phyloP scores from a whole-genome alignment of 2,888 invertebrate species.

The Auanema sp. region DNA sequence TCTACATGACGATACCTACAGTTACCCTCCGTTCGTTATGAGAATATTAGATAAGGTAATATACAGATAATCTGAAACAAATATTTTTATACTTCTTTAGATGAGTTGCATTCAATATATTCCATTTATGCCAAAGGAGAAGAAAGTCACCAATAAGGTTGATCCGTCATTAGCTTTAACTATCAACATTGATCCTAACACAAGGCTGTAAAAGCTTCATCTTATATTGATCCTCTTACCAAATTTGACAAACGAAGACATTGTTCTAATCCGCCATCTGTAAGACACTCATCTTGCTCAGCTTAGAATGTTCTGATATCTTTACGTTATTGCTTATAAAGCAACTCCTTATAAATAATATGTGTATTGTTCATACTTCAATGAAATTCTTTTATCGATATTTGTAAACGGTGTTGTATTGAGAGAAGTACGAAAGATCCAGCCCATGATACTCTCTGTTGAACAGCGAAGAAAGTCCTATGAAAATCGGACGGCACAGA shows the following conservation, averaged over 20 bases:
- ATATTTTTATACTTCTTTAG: constrained; percentile 10
- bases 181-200: neutral
- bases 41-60: constrained; percentile 38
- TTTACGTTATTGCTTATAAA: no score
- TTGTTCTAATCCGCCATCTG: no score
- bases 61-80: neutral
- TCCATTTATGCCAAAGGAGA: constrained; percentile 53
- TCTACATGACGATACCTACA: constrained; percentile 43
- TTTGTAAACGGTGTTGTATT: no score
- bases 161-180: neutral
- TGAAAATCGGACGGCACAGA: no score
- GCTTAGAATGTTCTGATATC: no score
- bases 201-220: constrained; percentile 4
- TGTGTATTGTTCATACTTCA: no score
- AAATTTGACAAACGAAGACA: constrained; percentile 1
- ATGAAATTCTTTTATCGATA: no score
- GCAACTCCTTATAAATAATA: no score
- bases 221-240: constrained; percentile 9
- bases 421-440: no score
- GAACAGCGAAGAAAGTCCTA: no score
- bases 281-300: no score
- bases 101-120: constrained; percentile 44
- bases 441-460: no score
- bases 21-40: constrained; percentile 46
- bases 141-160: constrained; percentile 31